Evolutionary conservation across 2,797 vertebrate species (phyloP).

Genomic region (Cryptoprocta ferox): DNA sequence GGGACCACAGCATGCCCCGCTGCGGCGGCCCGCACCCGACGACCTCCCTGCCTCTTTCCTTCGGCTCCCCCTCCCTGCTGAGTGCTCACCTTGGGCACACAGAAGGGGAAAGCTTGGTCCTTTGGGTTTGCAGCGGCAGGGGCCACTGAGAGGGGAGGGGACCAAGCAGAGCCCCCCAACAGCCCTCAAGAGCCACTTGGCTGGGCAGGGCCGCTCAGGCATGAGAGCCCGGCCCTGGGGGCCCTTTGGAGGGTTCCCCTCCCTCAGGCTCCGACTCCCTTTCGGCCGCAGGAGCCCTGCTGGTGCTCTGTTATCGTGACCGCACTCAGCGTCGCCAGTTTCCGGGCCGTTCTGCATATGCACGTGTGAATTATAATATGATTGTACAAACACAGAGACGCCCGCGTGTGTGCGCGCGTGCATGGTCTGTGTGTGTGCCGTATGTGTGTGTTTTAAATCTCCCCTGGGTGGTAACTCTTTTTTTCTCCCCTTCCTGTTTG

Average conservation of each 20-base stretch:
- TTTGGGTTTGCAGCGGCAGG: not conserved
- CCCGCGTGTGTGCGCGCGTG: not conserved
- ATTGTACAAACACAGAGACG: not conserved
- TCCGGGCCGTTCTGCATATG: not conserved
- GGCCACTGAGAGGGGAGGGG: not conserved
- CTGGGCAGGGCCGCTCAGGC: not conserved
- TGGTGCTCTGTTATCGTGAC: not conserved
- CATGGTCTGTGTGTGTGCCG: not conserved
- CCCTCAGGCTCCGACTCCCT: not conserved
- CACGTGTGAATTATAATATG: not conserved
- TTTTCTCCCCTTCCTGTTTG: conserved; percentile 81
- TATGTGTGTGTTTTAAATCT: conserved; percentile 73
- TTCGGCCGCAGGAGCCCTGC: fast-evolving
- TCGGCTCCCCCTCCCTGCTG: not conserved
- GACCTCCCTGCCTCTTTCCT: not conserved
- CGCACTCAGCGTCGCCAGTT: not conserved
- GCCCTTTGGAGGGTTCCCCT: not conserved
- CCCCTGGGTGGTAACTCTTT: conserved; percentile 79
- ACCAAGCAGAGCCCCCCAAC: not conserved
- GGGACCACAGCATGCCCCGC: fast-evolving
- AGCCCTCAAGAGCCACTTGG: not conserved
- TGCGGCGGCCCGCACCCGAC: not conserved
- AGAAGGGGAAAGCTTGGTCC: not conserved
- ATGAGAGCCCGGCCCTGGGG: not conserved
- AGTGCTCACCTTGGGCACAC: not conserved